A percentile compares a stretch with the other conserved stretches of the same genome.
These are phyloP conservation scores for Zosterops pallidus DNA, from an alignment of 2,113 vertebrate genomes.

Conservation along the genomic window DNA sequence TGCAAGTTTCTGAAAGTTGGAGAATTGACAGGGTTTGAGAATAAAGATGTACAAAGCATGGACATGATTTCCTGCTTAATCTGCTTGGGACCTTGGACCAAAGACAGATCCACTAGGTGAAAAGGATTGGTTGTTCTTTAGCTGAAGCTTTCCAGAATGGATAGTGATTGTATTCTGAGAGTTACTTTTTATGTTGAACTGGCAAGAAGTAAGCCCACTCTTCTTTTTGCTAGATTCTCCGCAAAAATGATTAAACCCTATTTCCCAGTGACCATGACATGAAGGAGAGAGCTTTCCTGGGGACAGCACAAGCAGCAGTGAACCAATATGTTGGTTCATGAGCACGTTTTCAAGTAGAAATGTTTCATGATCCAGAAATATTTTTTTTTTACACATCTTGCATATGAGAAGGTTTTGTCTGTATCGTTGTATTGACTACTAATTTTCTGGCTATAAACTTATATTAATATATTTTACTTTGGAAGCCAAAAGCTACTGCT, in stretches of 20 bases:
- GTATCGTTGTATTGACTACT: background rate
- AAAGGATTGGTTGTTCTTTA: background rate
- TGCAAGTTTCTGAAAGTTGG: background rate
- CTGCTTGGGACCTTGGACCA: fast-evolving
- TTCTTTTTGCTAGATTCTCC: background rate
- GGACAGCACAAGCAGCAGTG: background rate
- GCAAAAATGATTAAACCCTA: background rate
- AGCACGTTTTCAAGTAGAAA: background rate
- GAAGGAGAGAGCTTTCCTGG: background rate
- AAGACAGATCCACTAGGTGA: background rate
- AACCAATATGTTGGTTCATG: background rate
- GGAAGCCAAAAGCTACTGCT: background rate
- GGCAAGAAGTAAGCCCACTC: background rate
- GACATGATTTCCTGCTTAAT: background rate
- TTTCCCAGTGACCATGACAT: background rate
- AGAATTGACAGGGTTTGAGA: background rate
- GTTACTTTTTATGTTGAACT: background rate
- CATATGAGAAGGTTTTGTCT: background rate
- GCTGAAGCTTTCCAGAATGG: background rate
- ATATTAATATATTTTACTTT: background rate
- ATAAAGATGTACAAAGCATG: background rate
- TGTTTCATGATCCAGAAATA: background rate
- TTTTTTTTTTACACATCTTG: background rate
- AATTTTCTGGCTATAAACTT: background rate
- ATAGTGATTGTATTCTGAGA: background rate